Evolutionary conservation across 2,888 invertebrate genomes (phyloP).

Genomic region (Pimpla rufipes): DNA sequence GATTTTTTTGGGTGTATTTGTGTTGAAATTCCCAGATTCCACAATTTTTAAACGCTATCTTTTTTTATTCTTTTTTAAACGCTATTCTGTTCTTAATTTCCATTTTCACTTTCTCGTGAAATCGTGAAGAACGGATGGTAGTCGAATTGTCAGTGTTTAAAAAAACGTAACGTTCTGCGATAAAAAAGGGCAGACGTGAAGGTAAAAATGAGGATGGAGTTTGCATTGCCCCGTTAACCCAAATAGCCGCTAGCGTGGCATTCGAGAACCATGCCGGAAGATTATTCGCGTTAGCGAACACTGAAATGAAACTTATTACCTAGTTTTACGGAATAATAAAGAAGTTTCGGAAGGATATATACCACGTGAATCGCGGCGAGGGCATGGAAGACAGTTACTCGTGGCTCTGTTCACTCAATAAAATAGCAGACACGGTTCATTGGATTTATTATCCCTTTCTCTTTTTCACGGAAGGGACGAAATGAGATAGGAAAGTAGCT

Average conservation of each 20-base stretch:
- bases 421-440: constrained; percentile 59
- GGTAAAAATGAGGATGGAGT: neutral
- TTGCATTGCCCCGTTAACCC: constrained; percentile 23
- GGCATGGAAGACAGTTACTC: constrained; percentile 43
- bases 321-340: constrained; percentile 52
- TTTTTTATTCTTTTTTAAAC: neutral
- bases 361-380: neutral
- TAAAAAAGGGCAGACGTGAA: neutral
- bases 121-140: neutral
- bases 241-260: constrained; percentile 7
- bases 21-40: neutral
- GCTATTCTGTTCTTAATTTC: neutral
- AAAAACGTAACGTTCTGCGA: neutral
- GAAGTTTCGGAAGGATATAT: constrained; percentile 45
- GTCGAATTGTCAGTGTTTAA: neutral
- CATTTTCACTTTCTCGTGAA: neutral
- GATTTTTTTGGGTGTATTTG: no score
- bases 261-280: constrained; percentile 32
- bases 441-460: constrained; percentile 52
- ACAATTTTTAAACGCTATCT: no score
- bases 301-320: constrained; percentile 55
- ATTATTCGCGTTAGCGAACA: constrained; percentile 52
- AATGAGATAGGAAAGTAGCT: constrained; percentile 42
- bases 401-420: constrained; percentile 59
- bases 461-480: constrained; percentile 42